Evolutionary conservation across 2,113 vertebrate species (phyloP).

Genomic region (Rutilus rutilus): DNA sequence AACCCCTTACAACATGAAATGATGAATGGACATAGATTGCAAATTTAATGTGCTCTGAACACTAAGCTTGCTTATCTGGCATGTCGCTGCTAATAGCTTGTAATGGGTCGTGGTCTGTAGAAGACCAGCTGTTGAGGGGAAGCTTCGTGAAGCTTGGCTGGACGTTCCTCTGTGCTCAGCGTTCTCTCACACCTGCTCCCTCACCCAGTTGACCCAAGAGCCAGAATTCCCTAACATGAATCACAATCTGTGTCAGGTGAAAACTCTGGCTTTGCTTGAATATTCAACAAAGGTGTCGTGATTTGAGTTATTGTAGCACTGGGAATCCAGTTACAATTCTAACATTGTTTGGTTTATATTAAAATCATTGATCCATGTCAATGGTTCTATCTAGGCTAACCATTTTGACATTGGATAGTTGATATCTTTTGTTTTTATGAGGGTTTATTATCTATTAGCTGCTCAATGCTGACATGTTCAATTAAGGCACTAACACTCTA

Average conservation of each 20-base stretch:
- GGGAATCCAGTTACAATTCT: background rate
- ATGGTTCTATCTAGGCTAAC: background rate
- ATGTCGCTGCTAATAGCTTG: background rate
- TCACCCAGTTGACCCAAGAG: background rate
- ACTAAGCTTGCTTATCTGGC: background rate
- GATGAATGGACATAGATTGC: background rate
- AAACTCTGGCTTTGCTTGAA: background rate
- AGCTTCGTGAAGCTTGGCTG: constrained; percentile 19
- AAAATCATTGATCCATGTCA: background rate
- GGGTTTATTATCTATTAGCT: background rate
- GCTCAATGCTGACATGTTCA: background rate
- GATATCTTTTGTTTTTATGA: background rate
- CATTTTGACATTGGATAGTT: background rate
- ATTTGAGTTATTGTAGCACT: background rate
- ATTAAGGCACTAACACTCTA: background rate
- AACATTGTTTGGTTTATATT: background rate
- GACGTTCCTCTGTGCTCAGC: background rate
- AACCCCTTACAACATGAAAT: background rate
- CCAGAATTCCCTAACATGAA: constrained; percentile 20
- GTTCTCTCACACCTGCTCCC: background rate
- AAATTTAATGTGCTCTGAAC: background rate
- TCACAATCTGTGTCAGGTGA: constrained; percentile 16
- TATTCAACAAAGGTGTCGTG: background rate
- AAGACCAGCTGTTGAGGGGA: constrained; percentile 19
- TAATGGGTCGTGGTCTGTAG: background rate